Evolutionary conservation across 2,888 invertebrate species (phyloP), one percentile per base, ranked within the genome.

Genomic region (Pyrgus malvae): DNA sequence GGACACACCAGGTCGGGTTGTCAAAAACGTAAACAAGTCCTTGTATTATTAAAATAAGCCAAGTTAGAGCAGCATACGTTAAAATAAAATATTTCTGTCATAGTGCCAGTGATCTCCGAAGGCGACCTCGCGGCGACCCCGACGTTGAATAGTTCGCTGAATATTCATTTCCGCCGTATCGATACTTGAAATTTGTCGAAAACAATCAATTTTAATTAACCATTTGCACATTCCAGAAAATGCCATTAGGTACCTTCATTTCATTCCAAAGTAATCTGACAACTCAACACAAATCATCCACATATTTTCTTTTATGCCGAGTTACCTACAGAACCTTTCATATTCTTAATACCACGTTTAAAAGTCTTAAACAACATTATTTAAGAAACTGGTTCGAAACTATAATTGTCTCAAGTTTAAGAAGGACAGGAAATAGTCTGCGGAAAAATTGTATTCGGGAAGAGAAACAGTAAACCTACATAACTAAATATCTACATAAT

Each of bases 51-150:
- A 7, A 8, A 8, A 8, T 27, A 27, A 9, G 8, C 4, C 9
- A 27, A 27, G 7, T 21, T 4, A 6, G 3, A 4, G 11, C 12
- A 12, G 12, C 12, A 31, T 11, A 2, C 9, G 9, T 33, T 9
- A 16, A 0, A 31, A 8, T 12, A 25, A 41, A 21, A 33, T 45
- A 45, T 45, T 33, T 33, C 33, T 33, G 45, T 33, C 45, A 45
- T 14, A 21, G 9, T 33, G 45, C 45, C 33, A 45, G 45, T 31
- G n/a, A 12, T 8, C 35, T 25, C 14, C 9, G 35, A 17, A 4
- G 14, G 16, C 25, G 9, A 9, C 14, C 42, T n/a, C 27, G 27
- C 4, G 9, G n/a, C 8, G 42, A 25, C 42, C 42, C 42, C 14
- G 35, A 14, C 14, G 16, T 5, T 25, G 12, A 16, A 42, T 27